These are phyloP conservation scores for Limulus polyphemus DNA, from an alignment of 2,888 invertebrate genomes.

Conservation along the genomic window DNA sequence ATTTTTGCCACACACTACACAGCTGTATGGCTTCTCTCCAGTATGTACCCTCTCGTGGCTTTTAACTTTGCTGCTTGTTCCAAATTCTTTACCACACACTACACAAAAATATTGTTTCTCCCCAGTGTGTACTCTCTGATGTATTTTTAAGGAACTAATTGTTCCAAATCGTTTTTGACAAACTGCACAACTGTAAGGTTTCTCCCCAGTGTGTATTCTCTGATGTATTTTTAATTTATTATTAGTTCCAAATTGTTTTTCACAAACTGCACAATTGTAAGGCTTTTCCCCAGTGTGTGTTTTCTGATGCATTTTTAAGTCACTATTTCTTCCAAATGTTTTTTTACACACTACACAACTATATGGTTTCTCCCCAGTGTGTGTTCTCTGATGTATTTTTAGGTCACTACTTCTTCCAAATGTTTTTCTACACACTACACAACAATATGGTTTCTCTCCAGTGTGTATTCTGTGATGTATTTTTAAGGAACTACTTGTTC, in stretches of 20 bases:
- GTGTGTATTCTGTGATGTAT: no score
- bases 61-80: background rate
- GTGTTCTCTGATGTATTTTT: background rate
- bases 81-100: slow-evolving; percentile 57
- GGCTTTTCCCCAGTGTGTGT: slow-evolving; percentile 5
- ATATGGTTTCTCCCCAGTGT: slow-evolving; percentile 4
- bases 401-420: background rate
- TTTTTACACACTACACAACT: slow-evolving; percentile 1
- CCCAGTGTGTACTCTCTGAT: slow-evolving; percentile 48
- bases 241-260: background rate
- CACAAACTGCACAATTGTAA: slow-evolving; percentile 2
- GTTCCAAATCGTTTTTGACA: slow-evolving; percentile 1
- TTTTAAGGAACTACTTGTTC: no score
- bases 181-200: background rate
- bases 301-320: background rate
- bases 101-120: slow-evolving; percentile 56
- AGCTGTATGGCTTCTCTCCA: slow-evolving; percentile 4
- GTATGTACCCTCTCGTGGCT: slow-evolving; percentile 1
- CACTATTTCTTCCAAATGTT: background rate
- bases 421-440: no score
- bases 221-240: background rate
- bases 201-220: slow-evolving; percentile 1
- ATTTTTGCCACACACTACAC: background rate
- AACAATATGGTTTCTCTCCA: no score
- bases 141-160: slow-evolving; percentile 17